Evolutionary conservation across 92 coral and sea anemone species (phyloP).

Genomic region (Pocillopora grandis): DNA sequence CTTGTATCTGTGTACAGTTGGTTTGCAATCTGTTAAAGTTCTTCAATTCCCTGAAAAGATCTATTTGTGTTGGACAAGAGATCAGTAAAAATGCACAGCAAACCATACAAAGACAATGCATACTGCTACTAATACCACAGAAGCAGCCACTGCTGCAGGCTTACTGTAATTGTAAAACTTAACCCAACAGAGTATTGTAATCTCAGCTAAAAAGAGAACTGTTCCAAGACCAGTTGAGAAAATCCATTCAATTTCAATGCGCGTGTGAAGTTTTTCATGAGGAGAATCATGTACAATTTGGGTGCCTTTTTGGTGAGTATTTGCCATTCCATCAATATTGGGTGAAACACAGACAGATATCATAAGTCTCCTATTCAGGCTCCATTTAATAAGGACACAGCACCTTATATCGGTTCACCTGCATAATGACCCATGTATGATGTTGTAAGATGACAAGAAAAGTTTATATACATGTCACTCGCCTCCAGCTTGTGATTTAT

Average conservation of each 20-base stretch:
- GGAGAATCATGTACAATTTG: conserved; percentile 79
- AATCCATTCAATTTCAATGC: conserved; percentile 95
- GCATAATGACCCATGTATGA: too few relatives aligned
- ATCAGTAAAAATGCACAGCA: conserved; percentile 91
- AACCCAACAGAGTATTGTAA: conserved; percentile 94
- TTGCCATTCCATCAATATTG: conserved; percentile 93
- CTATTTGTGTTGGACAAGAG: conserved; percentile 89
- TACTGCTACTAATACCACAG: conserved; percentile 84
- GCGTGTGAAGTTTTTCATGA: conserved; percentile 85
- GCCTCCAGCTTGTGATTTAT: too few relatives aligned
- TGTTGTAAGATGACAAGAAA: too few relatives aligned
- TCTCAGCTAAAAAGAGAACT: conserved; percentile 87
- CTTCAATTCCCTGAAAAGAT: conserved; percentile 93
- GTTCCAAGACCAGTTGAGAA: conserved; percentile 99
- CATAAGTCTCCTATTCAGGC: conserved; percentile 54
- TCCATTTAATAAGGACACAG: too few relatives aligned
- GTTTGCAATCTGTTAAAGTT: conserved; percentile 88
- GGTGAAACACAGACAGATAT: conserved; percentile 96
- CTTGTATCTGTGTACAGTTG: conserved; percentile 41
- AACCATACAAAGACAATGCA: conserved; percentile 84
- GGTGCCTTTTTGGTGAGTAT: conserved; percentile 49
- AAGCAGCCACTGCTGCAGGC: conserved; percentile 85
- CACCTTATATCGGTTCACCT: too few relatives aligned
- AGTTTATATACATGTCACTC: too few relatives aligned
- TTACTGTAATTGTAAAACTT: conserved; percentile 82